Conservation (phyloP, 2,797 vertebrate species). For the Iguana delicatissima region DNA sequence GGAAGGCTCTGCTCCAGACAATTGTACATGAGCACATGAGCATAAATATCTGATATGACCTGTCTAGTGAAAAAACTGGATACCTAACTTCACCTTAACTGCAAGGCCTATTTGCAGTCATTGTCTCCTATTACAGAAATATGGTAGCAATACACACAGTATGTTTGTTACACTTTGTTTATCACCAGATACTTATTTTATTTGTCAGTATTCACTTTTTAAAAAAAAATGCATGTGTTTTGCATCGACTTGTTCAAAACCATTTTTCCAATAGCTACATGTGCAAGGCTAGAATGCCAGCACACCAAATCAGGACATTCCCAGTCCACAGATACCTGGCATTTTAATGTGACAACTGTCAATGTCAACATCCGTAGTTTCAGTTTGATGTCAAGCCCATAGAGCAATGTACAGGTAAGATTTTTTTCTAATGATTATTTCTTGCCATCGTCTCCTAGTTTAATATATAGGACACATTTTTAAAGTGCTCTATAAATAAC, state of each 20-base stretch:
- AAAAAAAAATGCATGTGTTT: too few species aligned
- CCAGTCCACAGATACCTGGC: neutral
- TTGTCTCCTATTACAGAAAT: constrained; percentile 70
- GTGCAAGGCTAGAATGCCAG: neutral
- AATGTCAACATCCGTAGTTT: neutral
- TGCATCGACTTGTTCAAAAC: neutral
- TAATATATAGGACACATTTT: constrained; percentile 47
- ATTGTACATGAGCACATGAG: too few species aligned
- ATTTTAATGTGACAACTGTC: neutral
- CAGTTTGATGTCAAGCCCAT: neutral
- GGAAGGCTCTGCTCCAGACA: neutral
- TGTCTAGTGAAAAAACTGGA: neutral
- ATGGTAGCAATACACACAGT: constrained; percentile 51
- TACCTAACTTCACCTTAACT: constrained; percentile 59
- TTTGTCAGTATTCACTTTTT: too few species aligned
- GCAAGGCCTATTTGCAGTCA: constrained; percentile 55
- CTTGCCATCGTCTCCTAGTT: constrained; percentile 39
- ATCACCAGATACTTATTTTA: neutral
- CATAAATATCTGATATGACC: too few species aligned
- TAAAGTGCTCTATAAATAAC: constrained; percentile 68
- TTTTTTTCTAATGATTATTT: neutral
- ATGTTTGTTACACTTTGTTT: neutral
- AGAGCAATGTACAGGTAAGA: neutral
- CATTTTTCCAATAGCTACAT: neutral
- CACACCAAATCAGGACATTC: neutral